Conservation (phyloP, 2,113 vertebrate genomes). For the Xyliphius kryptos region DNA sequence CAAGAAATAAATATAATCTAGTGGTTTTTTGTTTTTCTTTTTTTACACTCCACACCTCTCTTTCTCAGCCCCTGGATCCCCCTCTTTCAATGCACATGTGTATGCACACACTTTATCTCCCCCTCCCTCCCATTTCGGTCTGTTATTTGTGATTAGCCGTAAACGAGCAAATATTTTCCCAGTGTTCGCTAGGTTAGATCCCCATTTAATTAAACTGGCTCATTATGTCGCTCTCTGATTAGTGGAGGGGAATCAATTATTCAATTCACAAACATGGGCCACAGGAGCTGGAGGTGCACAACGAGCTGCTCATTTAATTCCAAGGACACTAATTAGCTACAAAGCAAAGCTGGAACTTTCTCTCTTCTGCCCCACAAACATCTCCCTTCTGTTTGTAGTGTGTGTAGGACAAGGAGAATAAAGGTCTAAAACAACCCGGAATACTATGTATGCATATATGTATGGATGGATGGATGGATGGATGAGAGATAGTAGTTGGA, state of each 20-base stretch:
- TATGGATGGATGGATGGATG: constrained; percentile 43
- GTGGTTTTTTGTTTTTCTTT: not conserved
- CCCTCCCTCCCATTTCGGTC: constrained; percentile 49
- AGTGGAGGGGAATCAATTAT: constrained; percentile 99
- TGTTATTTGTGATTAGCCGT: constrained; percentile 88
- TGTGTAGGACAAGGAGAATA: constrained; percentile 7
- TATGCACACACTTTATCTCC: constrained; percentile 29
- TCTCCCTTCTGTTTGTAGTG: constrained; percentile 67
- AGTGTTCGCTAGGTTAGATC: constrained; percentile 98
- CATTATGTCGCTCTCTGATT: constrained; percentile 99
- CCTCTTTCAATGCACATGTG: constrained; percentile 27
- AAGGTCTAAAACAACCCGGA: constrained; percentile 27
- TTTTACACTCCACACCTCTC: constrained; percentile 4
- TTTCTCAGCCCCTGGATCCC: not conserved
- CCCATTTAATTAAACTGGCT: constrained; percentile 99
- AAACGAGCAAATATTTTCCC: constrained; percentile 99
- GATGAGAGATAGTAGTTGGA: constrained; percentile 14
- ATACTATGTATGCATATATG: not conserved
- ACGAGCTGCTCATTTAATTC: constrained; percentile 97
- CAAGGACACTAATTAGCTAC: constrained; percentile 99
- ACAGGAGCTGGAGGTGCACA: constrained; percentile 91
- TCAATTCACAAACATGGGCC: constrained; percentile 98
- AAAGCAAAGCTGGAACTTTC: constrained; percentile 96
- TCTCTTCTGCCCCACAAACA: constrained; percentile 31
- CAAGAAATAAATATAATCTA: not conserved